Evolutionary conservation across 2,797 vertebrate species (phyloP), one percentile per base, ranked within the genome.

Genomic region (Triplophysa bombifrons): DNA sequence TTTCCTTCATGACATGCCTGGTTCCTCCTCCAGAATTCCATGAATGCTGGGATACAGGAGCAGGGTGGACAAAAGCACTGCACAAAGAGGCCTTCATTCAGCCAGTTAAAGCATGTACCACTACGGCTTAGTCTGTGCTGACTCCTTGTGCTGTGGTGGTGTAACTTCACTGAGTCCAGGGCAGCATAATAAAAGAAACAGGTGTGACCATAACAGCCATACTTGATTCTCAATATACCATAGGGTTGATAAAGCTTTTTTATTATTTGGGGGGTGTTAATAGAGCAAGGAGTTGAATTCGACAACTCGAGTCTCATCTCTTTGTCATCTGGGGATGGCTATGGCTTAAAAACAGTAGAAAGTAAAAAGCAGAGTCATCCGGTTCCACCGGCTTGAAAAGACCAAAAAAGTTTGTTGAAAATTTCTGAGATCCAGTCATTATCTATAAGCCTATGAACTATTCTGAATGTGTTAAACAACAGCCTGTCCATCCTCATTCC

Each of bases 61-160:
- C 61, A 68, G 41, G 79, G 61, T 61, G 84, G 68, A 80, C 38
- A 80, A 75, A 81, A 79, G 64, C 69, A 58, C 73, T 44, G 78
- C 85, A 85, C 83, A 85, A 86, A 84, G 77, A 84, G 74, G 82
- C 78, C 78, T 86, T 85, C 85, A 82, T 83, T 80, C 80, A 79
- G 72, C 79, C 69, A 67, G 80, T 25, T 72, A 76, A 78, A 83
- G 82, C 78, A 75, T 84, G 76, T 65, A 66, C 56, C 55, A 80
- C 68, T 64, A 69, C 44, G 58, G 72, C 67, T 83, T 60, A 74
- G 77, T 74, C 67, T 50, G 80, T 77, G 75, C 73, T 80, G 78
- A 67, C 41, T 71, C 66, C 72, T 76, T 80, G 78, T 74, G 76
- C 48, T 74, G 76, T 80, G 34, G 73, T 25, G 56, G 71, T 80